Evolutionary conservation across 2,888 invertebrate genomes (phyloP), one percentile per base, ranked within the genome.

Genomic region (Caenorhabditis angaria): DNA sequence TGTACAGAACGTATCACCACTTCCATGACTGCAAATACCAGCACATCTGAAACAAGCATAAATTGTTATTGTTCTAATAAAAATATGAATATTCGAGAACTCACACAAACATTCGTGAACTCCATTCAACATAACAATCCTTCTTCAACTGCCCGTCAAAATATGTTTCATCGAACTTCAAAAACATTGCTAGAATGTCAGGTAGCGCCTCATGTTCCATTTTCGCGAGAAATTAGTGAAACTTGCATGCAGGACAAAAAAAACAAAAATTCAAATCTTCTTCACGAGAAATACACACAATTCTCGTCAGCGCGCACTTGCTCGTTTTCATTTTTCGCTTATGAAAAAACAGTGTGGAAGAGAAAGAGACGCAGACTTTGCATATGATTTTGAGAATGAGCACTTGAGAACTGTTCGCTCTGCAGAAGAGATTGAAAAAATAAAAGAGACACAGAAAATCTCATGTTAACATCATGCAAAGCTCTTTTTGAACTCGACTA

Each of bases 1-100:
- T 24, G 92, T 91, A 86, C 94, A 95, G 18, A 41, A 41, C 14
- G 5, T 12, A 18, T 41, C 41, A 3, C 41, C 41, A 10, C 3
- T 18, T 18, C 41, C 41, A 41, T 41, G 41, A 41, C 41, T 12
- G 18, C 41, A 41, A 10, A 41, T 41, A 10, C 41, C 41, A 6
- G 41, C 41, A 14, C 41, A 41, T 41, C 41, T 41, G 41, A n/a
- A n/a, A n/a, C 14, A 10, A 41, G 6, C 10, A 41, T 41, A 41
- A 3, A 32, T 32, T 32, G 32, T 32, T 32, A 32, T 32, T 32
- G 5, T 32, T 32, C 6, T 32, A 32, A 32, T 32, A 5, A 32
- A 32, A 32, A 32, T 8, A 32, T 5, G 5, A 32, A 32, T 32
- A n/a, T n/a, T n/a, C n/a, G n/a, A n/a, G 6, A 41, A 41, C 41